phyloP scores from a whole-genome alignment of 2,797 vertebrate genomes.

The Sebastes variabilis region DNA sequence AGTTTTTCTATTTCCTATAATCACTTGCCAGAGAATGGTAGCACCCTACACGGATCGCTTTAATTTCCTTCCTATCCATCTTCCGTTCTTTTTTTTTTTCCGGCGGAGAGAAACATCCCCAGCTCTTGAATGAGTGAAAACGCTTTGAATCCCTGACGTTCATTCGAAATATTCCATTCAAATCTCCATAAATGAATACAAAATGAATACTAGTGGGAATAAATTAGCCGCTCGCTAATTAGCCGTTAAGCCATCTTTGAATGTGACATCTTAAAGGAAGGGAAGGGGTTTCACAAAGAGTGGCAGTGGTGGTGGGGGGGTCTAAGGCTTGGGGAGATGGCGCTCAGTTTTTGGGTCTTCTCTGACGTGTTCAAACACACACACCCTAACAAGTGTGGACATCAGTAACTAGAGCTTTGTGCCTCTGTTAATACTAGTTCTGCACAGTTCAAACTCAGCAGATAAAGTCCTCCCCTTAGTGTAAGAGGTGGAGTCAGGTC shows the following conservation, averaged over 20 bases:
- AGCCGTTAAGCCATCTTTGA: slow-evolving; percentile 73
- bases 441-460: slow-evolving; percentile 38
- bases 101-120: slow-evolving; percentile 29
- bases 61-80: slow-evolving; percentile 50
- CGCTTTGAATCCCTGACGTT: slow-evolving; percentile 63
- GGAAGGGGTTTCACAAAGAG: slow-evolving; percentile 51
- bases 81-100: slow-evolving; percentile 18
- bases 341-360: slow-evolving; percentile 14
- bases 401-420: slow-evolving; percentile 36
- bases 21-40: slow-evolving; percentile 65
- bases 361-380: slow-evolving; percentile 15
- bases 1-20: slow-evolving; percentile 65
- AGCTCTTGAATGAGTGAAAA: slow-evolving; percentile 51
- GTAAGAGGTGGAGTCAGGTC: slow-evolving; percentile 36
- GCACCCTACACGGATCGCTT: slow-evolving; percentile 58
- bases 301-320: not conserved
- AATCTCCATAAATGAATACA: slow-evolving; percentile 78
- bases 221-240: slow-evolving; percentile 81
- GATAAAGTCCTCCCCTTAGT: slow-evolving; percentile 42
- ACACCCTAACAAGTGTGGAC: slow-evolving; percentile 37
- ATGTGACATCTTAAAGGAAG: slow-evolving; percentile 66
- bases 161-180: slow-evolving; percentile 69
- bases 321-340: slow-evolving; percentile 35
- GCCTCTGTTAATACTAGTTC: slow-evolving; percentile 50
- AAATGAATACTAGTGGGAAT: slow-evolving; percentile 77